phyloP scores from a whole-genome alignment of 1,140 invertebrate species.

The Tetramorium simillimum region DNA sequence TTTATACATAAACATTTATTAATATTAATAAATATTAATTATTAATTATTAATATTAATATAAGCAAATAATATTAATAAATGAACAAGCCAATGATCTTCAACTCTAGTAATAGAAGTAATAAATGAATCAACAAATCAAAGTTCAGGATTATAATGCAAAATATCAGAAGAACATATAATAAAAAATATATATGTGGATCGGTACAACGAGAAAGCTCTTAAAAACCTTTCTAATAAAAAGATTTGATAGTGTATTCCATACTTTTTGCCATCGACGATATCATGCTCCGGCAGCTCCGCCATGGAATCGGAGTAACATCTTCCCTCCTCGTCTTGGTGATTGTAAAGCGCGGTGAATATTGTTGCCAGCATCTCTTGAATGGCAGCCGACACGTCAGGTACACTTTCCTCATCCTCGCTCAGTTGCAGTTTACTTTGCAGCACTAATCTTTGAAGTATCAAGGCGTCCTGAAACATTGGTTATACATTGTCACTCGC shows the following conservation, averaged over 20 bases:
- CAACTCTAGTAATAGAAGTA: no score
- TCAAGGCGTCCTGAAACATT: slow-evolving; percentile 92
- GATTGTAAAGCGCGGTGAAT: slow-evolving; percentile 97
- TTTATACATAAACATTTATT: no score
- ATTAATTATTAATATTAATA: no score
- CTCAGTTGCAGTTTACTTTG: slow-evolving; percentile 96
- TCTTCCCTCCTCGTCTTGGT: slow-evolving; percentile 97
- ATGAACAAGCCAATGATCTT: no score
- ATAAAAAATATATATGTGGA: no score
- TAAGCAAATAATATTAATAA: no score
- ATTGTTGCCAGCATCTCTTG: slow-evolving; percentile 96
- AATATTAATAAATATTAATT: no score
- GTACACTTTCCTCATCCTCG: slow-evolving; percentile 94
- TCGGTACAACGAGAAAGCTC: no score
- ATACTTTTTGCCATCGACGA: slow-evolving; percentile 89
- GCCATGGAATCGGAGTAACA: slow-evolving; percentile 98
- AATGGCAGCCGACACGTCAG: slow-evolving; percentile 94
- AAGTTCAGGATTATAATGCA: no score
- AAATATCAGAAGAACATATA: no score
- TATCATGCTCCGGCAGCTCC: slow-evolving; percentile 96
- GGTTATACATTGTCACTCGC: neutral
- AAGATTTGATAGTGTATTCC: slow-evolving; percentile 40
- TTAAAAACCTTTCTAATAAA: no score
- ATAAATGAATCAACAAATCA: no score
- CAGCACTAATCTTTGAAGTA: slow-evolving; percentile 95